Conservation (phyloP, 2,113 vertebrate genomes). For the Felis catus region F.catus_Fca126_mat1.0 CM031428.1:41274001-41274500, state of each 20-base stretch:
- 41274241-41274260: background rate
- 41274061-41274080: background rate
- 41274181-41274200: background rate
- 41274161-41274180: background rate
- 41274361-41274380: background rate
- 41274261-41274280: background rate
- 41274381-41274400: background rate
- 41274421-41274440: background rate
- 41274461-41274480: background rate
- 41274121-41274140: background rate
- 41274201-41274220: background rate
- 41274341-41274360: background rate
- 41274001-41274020: background rate
- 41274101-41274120: background rate
- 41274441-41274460: background rate
- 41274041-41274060: background rate
- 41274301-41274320: background rate
- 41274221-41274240: background rate
- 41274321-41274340: background rate
- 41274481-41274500: too few relatives aligned
- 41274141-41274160: background rate
- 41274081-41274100: background rate
- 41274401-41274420: background rate
- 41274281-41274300: background rate
- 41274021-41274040: background rate